Evolutionary conservation across 2,888 invertebrate species (phyloP), one percentile per base, ranked within the genome.

Genomic region (Melanophora roralis): DNA sequence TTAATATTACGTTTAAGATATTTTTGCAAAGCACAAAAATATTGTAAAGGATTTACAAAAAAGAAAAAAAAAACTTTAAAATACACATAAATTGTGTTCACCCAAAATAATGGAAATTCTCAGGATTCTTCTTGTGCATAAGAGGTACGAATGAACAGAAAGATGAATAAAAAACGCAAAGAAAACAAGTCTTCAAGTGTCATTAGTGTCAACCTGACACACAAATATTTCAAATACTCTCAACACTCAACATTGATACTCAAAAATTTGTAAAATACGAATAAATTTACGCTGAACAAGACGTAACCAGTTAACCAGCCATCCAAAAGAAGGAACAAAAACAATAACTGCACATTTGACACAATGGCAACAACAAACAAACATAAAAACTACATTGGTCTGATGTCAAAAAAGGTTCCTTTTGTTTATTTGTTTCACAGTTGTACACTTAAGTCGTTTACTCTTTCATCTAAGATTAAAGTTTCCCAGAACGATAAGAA

Each of bases 131-230:
- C 60, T 21, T 60, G 9, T 40, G 38, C 12, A 19, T n/a, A 38
- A 57, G 12, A 64, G 5, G 32, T 11, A 40, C 57, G 9, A 14
- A 57, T 14, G 19, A 32, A 40, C 40, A 43, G 34, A 32, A 32
- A 40, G 21, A 59, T 4, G 27, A 55, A 19, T n/a, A 36, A 19
- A 55, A 55, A 55, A 68, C 38, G 4, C 14, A 9, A 19, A 43
- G 51, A 47, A 68, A 72, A 75, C 57, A 76, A 68, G 76, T 72
- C 76, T 72, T 75, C 67, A 72, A 80, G 80, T 72, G 62, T 75
- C 79, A 80, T 80, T 80, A 80, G 72, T 80, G 79, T 80, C 75
- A 80, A 80, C 38, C 71, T 65, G 76, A 72, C 72, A 76, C 45
- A 76, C 72, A 76, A 75, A 76, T 43, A 76, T 68, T 72, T 72